Evolutionary conservation across 2,888 invertebrate genomes (phyloP).

Genomic region (Acanthosepion pharaonis): DNA sequence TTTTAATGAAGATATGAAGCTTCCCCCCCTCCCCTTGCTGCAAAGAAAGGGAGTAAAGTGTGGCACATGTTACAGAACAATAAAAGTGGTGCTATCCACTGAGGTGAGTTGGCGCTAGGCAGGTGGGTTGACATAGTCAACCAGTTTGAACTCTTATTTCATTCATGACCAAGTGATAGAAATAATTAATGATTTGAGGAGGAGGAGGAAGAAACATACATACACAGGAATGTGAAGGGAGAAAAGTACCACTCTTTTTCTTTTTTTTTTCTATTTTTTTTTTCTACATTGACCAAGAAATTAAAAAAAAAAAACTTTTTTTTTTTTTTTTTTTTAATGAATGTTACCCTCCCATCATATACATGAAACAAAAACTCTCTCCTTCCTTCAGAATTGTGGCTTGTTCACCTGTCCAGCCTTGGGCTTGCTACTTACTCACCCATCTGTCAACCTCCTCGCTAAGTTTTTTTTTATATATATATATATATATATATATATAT

Average conservation of each 20-base stretch:
- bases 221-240: neutral
- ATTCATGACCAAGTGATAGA: slow-evolving; percentile 24
- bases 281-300: neutral
- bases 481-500: no score
- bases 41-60: neutral
- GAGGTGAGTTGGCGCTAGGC: neutral
- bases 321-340: no score
- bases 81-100: neutral
- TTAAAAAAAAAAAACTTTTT: neutral
- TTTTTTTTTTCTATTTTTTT: neutral
- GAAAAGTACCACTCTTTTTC: neutral
- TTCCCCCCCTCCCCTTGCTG: neutral
- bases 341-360: neutral
- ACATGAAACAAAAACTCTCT: no score
- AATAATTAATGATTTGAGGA: neutral
- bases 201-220: neutral
- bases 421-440: neutral
- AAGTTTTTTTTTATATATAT: neutral
- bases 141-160: neutral
- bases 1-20: no score
- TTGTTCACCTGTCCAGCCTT: neutral
- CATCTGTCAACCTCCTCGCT: neutral
- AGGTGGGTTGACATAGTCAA: neutral
- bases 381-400: neutral
- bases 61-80: neutral